Conservation (phyloP, 2,888 invertebrate species). For the Hylaea fasciaria region DNA sequence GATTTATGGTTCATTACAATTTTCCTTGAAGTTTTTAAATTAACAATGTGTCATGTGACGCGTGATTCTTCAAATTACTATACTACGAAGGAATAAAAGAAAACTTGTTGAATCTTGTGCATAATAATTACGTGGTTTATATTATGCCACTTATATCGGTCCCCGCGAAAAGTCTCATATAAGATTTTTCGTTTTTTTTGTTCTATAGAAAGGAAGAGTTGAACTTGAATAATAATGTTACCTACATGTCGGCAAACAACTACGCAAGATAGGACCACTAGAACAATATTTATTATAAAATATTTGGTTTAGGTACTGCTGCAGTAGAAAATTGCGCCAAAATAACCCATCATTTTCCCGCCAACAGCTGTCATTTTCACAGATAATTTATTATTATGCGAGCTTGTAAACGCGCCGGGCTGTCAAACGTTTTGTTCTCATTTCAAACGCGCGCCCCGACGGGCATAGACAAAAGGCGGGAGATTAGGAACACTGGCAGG, state of each 20-base stretch:
- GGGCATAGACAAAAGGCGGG: constrained; percentile 61
- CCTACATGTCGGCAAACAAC: too few species aligned
- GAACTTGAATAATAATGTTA: too few species aligned
- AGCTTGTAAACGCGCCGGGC: constrained; percentile 65
- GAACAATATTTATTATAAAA: too few species aligned
- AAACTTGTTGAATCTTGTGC: too few species aligned
- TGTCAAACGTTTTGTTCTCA: constrained; percentile 63
- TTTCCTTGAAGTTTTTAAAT: background rate
- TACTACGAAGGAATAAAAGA: too few species aligned
- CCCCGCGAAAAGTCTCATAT: too few species aligned
- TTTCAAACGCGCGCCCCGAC: constrained; percentile 66
- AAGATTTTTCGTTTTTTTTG: too few species aligned
- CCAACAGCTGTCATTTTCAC: constrained; percentile 41
- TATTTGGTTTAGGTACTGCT: background rate
- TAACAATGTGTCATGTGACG: background rate
- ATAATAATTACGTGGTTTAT: too few species aligned
- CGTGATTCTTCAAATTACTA: too few species aligned
- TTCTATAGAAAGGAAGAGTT: too few species aligned
- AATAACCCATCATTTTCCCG: constrained; percentile 39
- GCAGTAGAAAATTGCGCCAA: constrained; percentile 20
- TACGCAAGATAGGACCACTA: too few species aligned
- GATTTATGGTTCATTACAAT: background rate
- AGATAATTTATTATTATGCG: constrained; percentile 55
- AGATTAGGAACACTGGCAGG: constrained; percentile 64
- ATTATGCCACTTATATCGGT: too few species aligned